Evolutionary conservation across 1,140 invertebrate genomes (phyloP), one percentile per base, ranked within the genome.

Genomic region (Maconellicoccus hirsutus): DNA sequence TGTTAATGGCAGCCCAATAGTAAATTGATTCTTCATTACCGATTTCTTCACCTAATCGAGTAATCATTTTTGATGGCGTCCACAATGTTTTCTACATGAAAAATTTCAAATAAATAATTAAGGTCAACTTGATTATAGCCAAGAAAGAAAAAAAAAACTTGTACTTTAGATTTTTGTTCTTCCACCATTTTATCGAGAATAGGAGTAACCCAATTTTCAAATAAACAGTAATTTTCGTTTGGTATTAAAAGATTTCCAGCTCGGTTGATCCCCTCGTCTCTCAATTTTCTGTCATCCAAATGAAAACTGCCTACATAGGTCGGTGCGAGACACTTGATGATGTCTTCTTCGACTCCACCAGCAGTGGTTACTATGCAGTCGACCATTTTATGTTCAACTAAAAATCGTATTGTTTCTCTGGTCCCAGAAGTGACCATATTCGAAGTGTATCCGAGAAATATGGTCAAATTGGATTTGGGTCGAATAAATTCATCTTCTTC

Each of bases 151-250:
- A 70, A 22, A 26, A n/a, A 4, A 29, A 39, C 4, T 39, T 19
- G 73, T 78, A 85, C 85, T 73, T 87, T 84, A 73, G 83, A 79
- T 73, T 89, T 86, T 78, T 99, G 97, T 78, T 98, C 94, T 69
- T 85, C 79, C 16, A 98, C 78, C 90, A 98, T 92, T 78, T 89
- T 84, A 78, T 98, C 91, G 21, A 99, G 83, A 75, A 94, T 86
- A 0, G 98, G 98, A 81, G 92, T 94, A 0, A 99, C 82, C 96
- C 97, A 99, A 78, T 98, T 91, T 82, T 99, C 96, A 83, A 99
- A 99, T 75, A 87, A 83, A 76, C 96, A 98, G 80, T 99, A 99
- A 82, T 99, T 99, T 76, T 96, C 87, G 83, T 99, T 99, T 4
- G 98, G 97, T 1, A 98, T 95, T 25, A 99, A 81, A 29, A 99